A percentile compares a stretch with the other conserved stretches of the same genome.
These are phyloP conservation scores for Hypolimnas misippus DNA, from an alignment of 2,888 invertebrate genomes.

Conservation along the genomic window DNA sequence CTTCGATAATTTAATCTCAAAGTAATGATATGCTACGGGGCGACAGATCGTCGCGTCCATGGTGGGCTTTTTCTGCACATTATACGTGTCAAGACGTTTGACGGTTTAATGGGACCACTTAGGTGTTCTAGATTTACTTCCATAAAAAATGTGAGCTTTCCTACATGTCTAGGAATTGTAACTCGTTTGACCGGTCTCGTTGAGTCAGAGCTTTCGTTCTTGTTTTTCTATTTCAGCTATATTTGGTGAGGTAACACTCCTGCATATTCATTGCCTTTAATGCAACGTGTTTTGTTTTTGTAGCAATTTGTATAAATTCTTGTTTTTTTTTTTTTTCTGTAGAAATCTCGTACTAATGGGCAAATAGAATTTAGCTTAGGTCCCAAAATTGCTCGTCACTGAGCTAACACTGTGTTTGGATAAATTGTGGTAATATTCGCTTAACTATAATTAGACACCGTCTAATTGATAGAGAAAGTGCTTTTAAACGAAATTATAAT, in stretches of 20 bases:
- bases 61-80: constrained; percentile 3
- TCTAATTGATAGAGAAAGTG: too few relatives aligned
- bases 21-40: background rate
- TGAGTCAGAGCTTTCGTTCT: constrained; percentile 40
- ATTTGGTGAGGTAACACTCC: constrained; percentile 31
- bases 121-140: constrained; percentile 39
- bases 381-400: too few relatives aligned
- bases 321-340: background rate
- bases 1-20: background rate
- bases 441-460: too few relatives aligned
- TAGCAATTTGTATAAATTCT: background rate
- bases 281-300: constrained; percentile 10
- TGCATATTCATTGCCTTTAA: constrained; percentile 36
- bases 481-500: too few relatives aligned
- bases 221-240: constrained; percentile 25
- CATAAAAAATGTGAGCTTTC: constrained; percentile 41
- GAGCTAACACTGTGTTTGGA: too few relatives aligned
- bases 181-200: constrained; percentile 41
- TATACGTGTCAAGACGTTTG: constrained; percentile 31
- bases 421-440: too few relatives aligned
- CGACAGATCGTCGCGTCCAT: background rate
- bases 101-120: constrained; percentile 35
- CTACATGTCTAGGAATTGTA: constrained; percentile 37
- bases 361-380: too few relatives aligned
- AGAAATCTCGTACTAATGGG: too few relatives aligned